Evolutionary conservation across 35 echinoderm and acorn worm genomes (phyloP), one percentile per base, ranked within the genome.

Genomic region (Ophiothrix spiculata): DNA sequence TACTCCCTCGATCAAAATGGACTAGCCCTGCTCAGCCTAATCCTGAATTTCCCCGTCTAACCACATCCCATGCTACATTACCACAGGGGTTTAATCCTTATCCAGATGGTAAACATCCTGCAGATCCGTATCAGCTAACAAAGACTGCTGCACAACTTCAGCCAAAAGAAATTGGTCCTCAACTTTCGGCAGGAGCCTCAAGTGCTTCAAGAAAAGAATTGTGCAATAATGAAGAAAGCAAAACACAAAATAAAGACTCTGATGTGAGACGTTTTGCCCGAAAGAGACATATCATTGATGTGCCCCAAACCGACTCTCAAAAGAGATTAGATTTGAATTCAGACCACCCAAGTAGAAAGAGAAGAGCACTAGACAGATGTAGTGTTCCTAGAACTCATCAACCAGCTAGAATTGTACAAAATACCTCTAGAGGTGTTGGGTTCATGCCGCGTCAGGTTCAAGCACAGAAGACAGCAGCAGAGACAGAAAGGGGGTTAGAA

Each of bases 1-100:
- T 81, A 29, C 81, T 95, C 79, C 93, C 93, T 36, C 39, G 56
- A 40, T 79, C 79, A 75, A 76, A 95, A 81, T 95, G 93, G 93
- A 77, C 79, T 31, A 38, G 54, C 76, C 86, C 85, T 32, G 15
- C 41, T 31, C 19, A 1, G 37, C 32, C 32, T 10, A 63, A 36
- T 81, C 40, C 76, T n/a, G 46, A 74, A 19, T 75, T 83, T 40
- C 86, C 89, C n/a, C 39, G 78, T 38, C 21, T 91, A 45, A 63
- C 90, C 41, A 89, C 85, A 45, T 40, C 86, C 36, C 93, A 92
- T 81, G 90, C 86, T 4, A 95, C 93, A 54, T 56, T 95, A 60
- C 93, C 93, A 1, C 64, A 4, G 31, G 81, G 86, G 25, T 95
- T 80, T 77, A 86, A 91, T 80, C 90, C 93, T 80, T 95, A 85